phyloP scores from a whole-genome alignment of 2,888 invertebrate species.

The Willowsia nigromaculata region DNA sequence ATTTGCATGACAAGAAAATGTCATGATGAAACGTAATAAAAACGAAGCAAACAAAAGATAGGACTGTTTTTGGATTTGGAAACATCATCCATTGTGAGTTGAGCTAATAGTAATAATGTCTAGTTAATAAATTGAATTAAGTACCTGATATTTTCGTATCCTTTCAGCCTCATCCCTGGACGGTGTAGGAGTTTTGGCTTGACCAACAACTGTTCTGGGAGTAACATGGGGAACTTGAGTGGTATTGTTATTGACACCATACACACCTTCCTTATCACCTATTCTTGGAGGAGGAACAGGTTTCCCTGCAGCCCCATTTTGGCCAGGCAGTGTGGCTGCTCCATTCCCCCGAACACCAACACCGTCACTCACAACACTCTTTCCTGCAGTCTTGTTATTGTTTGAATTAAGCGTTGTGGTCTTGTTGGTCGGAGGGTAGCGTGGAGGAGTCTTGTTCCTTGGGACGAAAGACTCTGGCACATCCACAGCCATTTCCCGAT shows the following conservation, averaged over 20 bases:
- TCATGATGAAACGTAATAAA: not conserved
- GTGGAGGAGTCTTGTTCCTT: conserved; percentile 92
- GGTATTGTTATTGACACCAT: conserved; percentile 82
- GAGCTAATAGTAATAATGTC: no score
- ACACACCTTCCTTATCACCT: conserved; percentile 85
- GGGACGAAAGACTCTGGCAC: conserved; percentile 97
- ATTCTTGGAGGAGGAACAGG: conserved; percentile 85
- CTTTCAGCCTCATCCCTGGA: conserved; percentile 94
- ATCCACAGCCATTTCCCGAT: conserved; percentile 99
- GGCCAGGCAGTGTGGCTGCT: conserved; percentile 78
- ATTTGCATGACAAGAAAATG: not conserved
- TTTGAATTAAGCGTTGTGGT: conserved; percentile 76
- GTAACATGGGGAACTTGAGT: conserved; percentile 84
- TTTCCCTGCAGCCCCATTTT: conserved; percentile 80
- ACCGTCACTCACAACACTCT: conserved; percentile 80
- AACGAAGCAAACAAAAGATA: not conserved
- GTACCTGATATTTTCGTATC: conserved; percentile 95
- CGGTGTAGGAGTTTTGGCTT: conserved; percentile 81
- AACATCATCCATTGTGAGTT: not conserved
- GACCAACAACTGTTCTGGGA: conserved; percentile 79
- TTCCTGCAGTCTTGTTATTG: conserved; percentile 79
- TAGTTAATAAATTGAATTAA: no score
- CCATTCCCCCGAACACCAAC: conserved; percentile 81
- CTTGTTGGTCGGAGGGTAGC: conserved; percentile 88
- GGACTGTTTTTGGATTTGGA: not conserved